These are phyloP conservation scores for Apteryx owenii DNA, from an alignment of 2,113 vertebrate genomes.

Conservation along the genomic window DNA sequence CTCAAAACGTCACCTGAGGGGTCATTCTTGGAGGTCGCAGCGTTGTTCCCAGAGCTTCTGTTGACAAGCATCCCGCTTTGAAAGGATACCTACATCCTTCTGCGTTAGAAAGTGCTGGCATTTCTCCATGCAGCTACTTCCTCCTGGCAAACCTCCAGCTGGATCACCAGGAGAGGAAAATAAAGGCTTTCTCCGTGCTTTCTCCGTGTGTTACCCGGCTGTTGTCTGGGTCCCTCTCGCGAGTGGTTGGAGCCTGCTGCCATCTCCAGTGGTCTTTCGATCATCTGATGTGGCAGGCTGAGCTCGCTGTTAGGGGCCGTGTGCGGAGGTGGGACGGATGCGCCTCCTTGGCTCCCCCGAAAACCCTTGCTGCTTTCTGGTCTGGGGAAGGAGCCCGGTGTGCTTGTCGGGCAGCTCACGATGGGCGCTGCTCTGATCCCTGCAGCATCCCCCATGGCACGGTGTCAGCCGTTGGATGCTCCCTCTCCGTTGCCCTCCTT, in stretches of 20 bases:
- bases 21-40: not conserved
- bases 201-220: not conserved
- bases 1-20: not conserved
- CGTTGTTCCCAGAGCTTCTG: not conserved
- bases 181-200: not conserved
- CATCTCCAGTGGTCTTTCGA: not conserved
- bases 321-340: not conserved
- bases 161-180: not conserved
- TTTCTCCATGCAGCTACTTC: not conserved
- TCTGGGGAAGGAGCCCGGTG: not conserved
- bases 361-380: too few relatives aligned
- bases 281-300: not conserved
- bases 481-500: not conserved
- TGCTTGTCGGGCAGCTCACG: rapidly evolving
- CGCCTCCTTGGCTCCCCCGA: rapidly evolving
- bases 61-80: not conserved
- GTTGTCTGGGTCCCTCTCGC: not conserved
- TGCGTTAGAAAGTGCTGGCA: not conserved
- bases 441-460: not conserved
- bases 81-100: not conserved
- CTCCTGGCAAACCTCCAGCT: conserved; percentile 18
- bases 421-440: rapidly evolving
- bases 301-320: not conserved
- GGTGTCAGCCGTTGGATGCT: too few relatives aligned
- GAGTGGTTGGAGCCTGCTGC: not conserved